These are phyloP conservation scores for Hyles euphorbiae DNA, from an alignment of 1,140 invertebrate species.

Conservation along the genomic window DNA sequence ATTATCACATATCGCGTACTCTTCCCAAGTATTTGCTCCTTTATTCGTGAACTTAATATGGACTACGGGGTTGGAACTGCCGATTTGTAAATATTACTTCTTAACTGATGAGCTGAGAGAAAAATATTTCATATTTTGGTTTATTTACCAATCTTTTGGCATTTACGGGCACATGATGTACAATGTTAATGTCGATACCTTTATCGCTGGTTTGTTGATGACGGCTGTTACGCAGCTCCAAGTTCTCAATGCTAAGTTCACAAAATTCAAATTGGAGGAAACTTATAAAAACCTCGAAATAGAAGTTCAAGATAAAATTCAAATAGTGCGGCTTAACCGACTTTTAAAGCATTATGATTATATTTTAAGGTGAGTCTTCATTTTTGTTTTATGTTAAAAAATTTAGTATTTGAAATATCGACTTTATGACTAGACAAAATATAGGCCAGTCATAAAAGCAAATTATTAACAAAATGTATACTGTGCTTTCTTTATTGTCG, in stretches of 20 bases:
- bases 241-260: constrained; percentile 33
- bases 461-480: background rate
- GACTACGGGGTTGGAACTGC: constrained; percentile 33
- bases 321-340: constrained; percentile 24
- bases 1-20: constrained; percentile 39
- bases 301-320: constrained; percentile 15
- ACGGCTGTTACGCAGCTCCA: constrained; percentile 43
- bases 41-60: constrained; percentile 35
- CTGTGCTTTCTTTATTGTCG: background rate
- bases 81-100: constrained; percentile 57
- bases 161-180: constrained; percentile 55
- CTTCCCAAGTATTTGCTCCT: constrained; percentile 29
- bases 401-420: no score
- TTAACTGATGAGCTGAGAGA: constrained; percentile 30
- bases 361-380: constrained; percentile 36
- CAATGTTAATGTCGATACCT: constrained; percentile 47
- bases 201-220: constrained; percentile 44
- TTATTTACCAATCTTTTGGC: constrained; percentile 44
- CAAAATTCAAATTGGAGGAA: constrained; percentile 24
- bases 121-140: constrained; percentile 40
- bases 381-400: background rate
- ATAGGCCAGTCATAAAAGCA: no score
- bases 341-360: constrained; percentile 41
- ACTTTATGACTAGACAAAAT: no score
- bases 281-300: constrained; percentile 5